A percentile compares a stretch with the other conserved stretches of the same genome.
phyloP scores from a whole-genome alignment of 2,888 invertebrate genomes.

The Agrotis puta region DNA sequence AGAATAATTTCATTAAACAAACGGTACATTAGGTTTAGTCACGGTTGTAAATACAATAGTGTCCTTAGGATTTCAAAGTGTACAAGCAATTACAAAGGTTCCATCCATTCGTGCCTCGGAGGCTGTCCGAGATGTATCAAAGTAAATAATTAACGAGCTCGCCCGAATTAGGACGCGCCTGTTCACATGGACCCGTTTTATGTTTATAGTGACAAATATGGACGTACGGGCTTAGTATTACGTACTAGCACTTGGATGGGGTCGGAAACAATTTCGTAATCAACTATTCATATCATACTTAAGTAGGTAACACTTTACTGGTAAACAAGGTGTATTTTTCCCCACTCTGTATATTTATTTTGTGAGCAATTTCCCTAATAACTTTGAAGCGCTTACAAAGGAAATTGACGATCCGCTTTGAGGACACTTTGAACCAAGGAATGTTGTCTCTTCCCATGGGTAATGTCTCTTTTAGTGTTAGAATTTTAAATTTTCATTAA shows the following conservation, averaged over 20 bases:
- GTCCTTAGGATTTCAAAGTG: constrained; percentile 75
- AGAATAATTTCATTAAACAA: constrained; percentile 35
- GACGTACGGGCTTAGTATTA: constrained; percentile 72
- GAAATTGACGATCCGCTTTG: constrained; percentile 79
- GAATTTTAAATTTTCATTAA: constrained; percentile 57
- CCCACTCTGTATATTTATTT: constrained; percentile 75
- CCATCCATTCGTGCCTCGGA: constrained; percentile 67
- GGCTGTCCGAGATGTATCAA: constrained; percentile 76
- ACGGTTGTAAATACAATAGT: constrained; percentile 59
- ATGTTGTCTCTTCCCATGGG: constrained; percentile 67
- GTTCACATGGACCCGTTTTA: constrained; percentile 73
- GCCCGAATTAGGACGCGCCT: constrained; percentile 77
- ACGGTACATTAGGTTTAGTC: constrained; percentile 35
- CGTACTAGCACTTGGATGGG: constrained; percentile 66
- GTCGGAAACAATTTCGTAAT: constrained; percentile 73
- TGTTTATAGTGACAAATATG: constrained; percentile 81
- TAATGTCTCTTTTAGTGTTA: constrained; percentile 64
- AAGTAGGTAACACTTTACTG: constrained; percentile 65
- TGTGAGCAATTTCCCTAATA: constrained; percentile 80
- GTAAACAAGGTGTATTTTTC: constrained; percentile 70
- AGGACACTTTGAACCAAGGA: constrained; percentile 76
- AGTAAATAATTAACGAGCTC: constrained; percentile 84
- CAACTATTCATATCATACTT: constrained; percentile 73
- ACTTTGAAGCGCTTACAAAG: constrained; percentile 77
- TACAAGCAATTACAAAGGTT: constrained; percentile 80